Base-by-base conservation (phyloP, 2,888 invertebrate species). In the Galerucella pusilla region DNA sequence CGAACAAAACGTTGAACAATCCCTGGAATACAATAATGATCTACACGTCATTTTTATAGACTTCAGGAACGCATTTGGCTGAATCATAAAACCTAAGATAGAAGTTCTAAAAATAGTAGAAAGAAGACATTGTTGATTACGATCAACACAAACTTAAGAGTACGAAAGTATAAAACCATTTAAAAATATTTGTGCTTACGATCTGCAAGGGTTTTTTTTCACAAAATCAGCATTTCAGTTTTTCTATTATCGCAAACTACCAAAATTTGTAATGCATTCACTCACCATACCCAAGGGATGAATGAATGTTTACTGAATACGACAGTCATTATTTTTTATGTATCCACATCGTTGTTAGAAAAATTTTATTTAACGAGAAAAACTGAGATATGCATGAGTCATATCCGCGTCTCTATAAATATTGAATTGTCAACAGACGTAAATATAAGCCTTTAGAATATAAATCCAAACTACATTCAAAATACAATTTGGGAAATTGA, bases 401-500 rank as follows among this genome's bases (percentile, higher is more conserved):
- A 46, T 65, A 46, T 65, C 16, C 20, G 46, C 46, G 20, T 9
- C 11, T 46, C 16, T 45, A 65, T 46, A 65, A 46, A 65, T 65
- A 45, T 46, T 42, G 16, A 46, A 65, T 65, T 65, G 64, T 63
- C 63, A 42, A 63, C 42, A 7, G 63, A 63, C 35, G 42, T 63
- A 63, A 63, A 63, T 20, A 20, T 63, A 63, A 63, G 63, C 16
- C 54, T 14, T 20, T 35, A 35, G 35, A 49, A 67, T 67, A 28
- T 67, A 49, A 67, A 67, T 67, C 42, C 52, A n/a, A 67, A 67
- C 67, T 54, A 67, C 25, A 67, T 67, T 67, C 28, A 54, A 46
- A 67, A 57, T 57, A 42, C n/a, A 67, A 67, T 67, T 67, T 52
- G 54, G 57, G 14, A 67, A 67, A 67, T 67, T 54, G 57, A n/a